Evolutionary conservation across 2,113 vertebrate genomes (phyloP).

Genomic region (Ceratotherium simum): DNA sequence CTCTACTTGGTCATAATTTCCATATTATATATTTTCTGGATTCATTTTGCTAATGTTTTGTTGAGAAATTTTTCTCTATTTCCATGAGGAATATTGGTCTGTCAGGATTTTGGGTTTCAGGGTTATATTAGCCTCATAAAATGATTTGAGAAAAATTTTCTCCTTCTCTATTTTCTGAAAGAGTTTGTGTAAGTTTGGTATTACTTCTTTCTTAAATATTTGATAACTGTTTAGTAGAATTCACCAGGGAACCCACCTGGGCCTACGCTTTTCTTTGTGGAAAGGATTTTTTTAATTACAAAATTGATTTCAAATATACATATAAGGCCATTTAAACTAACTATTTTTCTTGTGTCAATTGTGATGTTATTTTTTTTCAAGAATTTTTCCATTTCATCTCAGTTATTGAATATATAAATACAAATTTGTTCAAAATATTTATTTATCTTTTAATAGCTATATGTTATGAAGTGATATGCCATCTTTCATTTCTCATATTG

Average conservation of each 20-base stretch:
- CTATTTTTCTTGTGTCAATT: background rate
- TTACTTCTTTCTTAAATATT: conserved; percentile 5
- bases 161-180: background rate
- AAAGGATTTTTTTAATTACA: background rate
- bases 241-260: background rate
- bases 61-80: background rate
- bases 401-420: background rate
- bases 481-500: background rate
- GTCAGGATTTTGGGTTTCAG: background rate
- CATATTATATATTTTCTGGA: background rate
- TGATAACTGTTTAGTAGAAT: background rate
- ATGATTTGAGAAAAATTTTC: background rate
- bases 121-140: background rate
- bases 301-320: background rate
- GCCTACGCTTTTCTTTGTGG: background rate
- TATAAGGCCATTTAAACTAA: background rate
- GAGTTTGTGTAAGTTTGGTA: background rate
- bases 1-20: background rate
- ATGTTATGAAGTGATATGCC: background rate
- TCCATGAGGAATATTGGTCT: background rate
- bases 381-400: background rate
- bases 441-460: background rate
- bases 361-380: background rate
- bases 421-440: conserved; percentile 3
- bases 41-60: conserved; percentile 12